Percentiles rank a stretch among this genome's conserved stretches.
Evolutionary conservation across 1,140 invertebrate genomes (phyloP).

Genomic region (Brachionus calyciflorus): DNA sequence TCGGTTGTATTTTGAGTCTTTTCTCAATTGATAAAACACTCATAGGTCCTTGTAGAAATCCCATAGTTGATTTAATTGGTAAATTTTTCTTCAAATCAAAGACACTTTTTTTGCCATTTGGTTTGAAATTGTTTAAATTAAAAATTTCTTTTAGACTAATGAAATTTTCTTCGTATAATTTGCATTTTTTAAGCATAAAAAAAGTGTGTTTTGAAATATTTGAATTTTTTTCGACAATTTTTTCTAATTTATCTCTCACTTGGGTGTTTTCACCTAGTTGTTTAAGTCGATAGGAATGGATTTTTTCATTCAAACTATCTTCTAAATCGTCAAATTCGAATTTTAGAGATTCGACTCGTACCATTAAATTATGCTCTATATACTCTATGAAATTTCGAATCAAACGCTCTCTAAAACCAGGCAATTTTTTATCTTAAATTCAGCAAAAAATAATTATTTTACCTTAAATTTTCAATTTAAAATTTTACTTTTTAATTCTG

Average conservation of each 20-base stretch:
- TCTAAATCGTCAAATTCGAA: background rate
- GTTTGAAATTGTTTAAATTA: background rate
- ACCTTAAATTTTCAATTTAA: background rate
- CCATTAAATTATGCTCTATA: background rate
- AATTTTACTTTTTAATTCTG: conserved; percentile 2
- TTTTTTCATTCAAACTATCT: background rate
- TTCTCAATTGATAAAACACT: background rate
- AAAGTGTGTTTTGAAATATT: conserved; percentile 30
- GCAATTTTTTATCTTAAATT: conserved; percentile 3
- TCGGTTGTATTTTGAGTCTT: background rate
- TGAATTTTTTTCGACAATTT: background rate
- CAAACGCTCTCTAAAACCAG: background rate
- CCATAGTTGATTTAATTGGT: background rate
- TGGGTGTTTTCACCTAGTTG: background rate
- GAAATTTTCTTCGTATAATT: conserved; percentile 28
- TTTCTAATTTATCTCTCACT: background rate
- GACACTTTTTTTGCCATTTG: conserved; percentile 10
- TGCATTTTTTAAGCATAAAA: background rate
- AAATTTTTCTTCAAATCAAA: too few species aligned
- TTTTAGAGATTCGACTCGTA: background rate
- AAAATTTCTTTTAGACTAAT: conserved; percentile 4
- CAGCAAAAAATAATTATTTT: background rate
- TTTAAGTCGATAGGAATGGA: background rate
- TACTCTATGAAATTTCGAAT: background rate
- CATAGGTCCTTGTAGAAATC: background rate